Conservation (phyloP, 2,797 vertebrate species). For the Neosalanx taihuensis region DNA sequence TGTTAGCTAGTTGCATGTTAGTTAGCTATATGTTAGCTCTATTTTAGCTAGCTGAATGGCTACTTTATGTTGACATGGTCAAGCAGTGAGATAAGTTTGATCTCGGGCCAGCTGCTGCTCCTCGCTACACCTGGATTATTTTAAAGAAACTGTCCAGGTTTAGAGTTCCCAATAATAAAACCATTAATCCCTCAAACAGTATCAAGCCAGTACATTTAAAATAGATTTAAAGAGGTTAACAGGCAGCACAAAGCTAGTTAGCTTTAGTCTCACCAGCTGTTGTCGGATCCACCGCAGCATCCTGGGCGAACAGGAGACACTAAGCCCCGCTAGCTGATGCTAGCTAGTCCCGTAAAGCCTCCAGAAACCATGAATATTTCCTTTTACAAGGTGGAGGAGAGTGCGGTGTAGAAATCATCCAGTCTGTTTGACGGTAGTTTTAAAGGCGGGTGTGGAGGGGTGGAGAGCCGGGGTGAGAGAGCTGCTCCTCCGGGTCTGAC, state of each 20-base stretch:
- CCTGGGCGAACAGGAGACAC: slow-evolving; percentile 48
- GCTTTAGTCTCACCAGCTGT: slow-evolving; percentile 82
- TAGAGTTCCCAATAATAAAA: no score
- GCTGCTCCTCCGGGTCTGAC: not conserved
- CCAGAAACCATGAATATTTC: slow-evolving; percentile 54
- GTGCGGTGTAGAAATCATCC: slow-evolving; percentile 54
- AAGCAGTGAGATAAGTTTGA: slow-evolving; percentile 5
- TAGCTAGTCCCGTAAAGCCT: slow-evolving; percentile 62
- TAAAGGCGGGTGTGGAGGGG: not conserved
- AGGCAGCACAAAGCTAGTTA: not conserved
- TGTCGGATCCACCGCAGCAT: slow-evolving; percentile 95
- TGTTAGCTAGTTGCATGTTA: no score
- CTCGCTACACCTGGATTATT: not conserved
- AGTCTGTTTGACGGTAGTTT: slow-evolving; percentile 4
- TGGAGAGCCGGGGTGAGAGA: no score
- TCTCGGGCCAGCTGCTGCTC: not conserved
- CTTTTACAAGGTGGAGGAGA: slow-evolving; percentile 35
- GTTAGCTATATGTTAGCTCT: not conserved
- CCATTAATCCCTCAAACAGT: not conserved
- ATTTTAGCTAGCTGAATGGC: not conserved
- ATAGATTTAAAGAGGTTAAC: not conserved
- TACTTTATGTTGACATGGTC: not conserved
- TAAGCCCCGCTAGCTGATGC: slow-evolving; percentile 25
- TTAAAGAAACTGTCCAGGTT: not conserved
- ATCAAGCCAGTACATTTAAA: not conserved